Percentiles rank a stretch among this genome's conserved stretches.
phyloP scores from a whole-genome alignment of 2,113 vertebrate genomes.

The Ginglymostoma cirratum region DNA sequence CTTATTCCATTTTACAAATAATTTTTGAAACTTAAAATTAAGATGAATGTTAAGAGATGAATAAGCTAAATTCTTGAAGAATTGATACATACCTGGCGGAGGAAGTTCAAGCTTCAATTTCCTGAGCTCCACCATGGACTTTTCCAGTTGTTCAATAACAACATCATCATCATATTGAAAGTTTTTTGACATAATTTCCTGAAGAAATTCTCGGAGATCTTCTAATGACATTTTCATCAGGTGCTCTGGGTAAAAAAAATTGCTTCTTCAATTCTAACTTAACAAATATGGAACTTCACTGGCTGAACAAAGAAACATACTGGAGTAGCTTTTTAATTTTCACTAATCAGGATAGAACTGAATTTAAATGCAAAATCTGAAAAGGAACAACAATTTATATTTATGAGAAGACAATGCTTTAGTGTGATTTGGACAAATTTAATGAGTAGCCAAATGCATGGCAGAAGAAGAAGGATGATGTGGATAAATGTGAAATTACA shows the following conservation, averaged over 20 bases:
- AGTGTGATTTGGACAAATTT: too few relatives aligned
- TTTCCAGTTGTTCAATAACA: conserved; percentile 68
- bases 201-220: conserved; percentile 75
- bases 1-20: neutral
- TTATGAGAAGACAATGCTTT: too few relatives aligned
- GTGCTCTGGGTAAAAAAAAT: conserved; percentile 52
- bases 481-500: too few relatives aligned
- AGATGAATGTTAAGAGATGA: neutral
- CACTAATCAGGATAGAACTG: too few relatives aligned
- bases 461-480: too few relatives aligned
- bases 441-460: too few relatives aligned
- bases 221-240: conserved; percentile 69
- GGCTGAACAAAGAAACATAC: too few relatives aligned
- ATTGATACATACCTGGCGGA: conserved; percentile 61
- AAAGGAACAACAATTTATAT: too few relatives aligned
- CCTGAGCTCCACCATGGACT: conserved; percentile 63
- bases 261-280: neutral
- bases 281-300: neutral
- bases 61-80: neutral
- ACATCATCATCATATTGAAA: conserved; percentile 62
- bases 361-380: too few relatives aligned
- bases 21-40: neutral
- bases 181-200: conserved; percentile 65
- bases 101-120: conserved; percentile 72
- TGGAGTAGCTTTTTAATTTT: too few relatives aligned